Evolutionary conservation across 1,140 invertebrate genomes (phyloP).

Genomic region (Subanguina moxae): DNA sequence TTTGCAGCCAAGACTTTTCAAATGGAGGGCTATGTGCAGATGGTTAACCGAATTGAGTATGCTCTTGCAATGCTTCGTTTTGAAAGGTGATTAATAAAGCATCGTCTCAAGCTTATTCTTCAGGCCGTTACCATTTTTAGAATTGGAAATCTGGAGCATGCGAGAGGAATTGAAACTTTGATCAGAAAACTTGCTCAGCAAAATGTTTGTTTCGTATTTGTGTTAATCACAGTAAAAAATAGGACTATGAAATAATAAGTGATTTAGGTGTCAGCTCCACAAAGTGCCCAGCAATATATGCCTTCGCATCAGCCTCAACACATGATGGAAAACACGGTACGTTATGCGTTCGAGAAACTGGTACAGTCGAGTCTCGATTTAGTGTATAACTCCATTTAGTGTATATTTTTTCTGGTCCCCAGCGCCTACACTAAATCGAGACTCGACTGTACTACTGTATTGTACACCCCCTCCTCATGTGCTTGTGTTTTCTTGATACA

Average conservation of each 20-base stretch:
- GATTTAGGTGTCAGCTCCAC: not conserved
- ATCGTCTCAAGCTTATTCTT: not conserved
- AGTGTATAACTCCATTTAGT: too few relatives aligned
- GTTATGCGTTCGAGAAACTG: too few relatives aligned
- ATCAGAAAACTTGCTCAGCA: constrained; percentile 6
- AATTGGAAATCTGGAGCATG: constrained; percentile 14
- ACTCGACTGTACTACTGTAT: too few relatives aligned
- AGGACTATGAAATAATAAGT: not conserved
- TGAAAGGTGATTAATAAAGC: constrained; percentile 15
- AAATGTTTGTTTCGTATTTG: not conserved
- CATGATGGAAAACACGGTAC: not conserved
- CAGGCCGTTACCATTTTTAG: not conserved
- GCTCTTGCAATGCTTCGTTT: constrained; percentile 34
- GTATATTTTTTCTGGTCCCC: too few relatives aligned
- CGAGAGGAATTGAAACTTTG: constrained; percentile 13
- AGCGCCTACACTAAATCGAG: too few relatives aligned
- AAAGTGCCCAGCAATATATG: not conserved
- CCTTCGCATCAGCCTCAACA: not conserved
- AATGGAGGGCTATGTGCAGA: not conserved
- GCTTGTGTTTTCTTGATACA: too few relatives aligned
- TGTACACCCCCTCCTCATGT: too few relatives aligned
- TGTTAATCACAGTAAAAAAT: not conserved
- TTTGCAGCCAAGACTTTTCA: not conserved
- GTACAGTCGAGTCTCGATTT: too few relatives aligned
- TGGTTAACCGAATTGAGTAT: constrained; percentile 29